Evolutionary conservation across 2,113 vertebrate genomes (phyloP), one percentile per base, ranked within the genome.

Genomic region (Carassius auratus): DNA sequence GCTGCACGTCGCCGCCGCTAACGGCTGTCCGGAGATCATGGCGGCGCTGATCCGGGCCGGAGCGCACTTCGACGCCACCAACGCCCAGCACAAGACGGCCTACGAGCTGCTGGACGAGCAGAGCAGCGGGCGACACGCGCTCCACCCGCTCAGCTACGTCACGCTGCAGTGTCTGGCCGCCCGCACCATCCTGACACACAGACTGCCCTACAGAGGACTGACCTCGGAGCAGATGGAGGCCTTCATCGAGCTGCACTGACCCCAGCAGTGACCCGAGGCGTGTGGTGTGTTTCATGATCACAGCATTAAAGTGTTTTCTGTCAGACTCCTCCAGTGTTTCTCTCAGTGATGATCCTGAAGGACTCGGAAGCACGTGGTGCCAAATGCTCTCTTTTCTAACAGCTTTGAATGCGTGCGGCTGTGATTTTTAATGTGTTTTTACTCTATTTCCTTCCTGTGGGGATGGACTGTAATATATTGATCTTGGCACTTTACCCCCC

Each of bases 131-230:
- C 95, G 95, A 89, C 96, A 96, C 78, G 93, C 94, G 75, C 92
- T 99, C 83, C 96, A 96, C 92, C 97, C 97, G 0, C 96, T 98
- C 88, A 97, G 95, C 89, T 95, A 98, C 66, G 86, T 98, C 90
- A 97, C 96, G 87, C 96, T 99, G 88, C 97, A 99, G 96, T 99
- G 97, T 95, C 96, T 99, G 92, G 97, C 97, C 0, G 97, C 97
- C 69, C 96, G 97, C 0, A 96, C 96, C 9, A 93, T 99, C 55
- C 96, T 96, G 90, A 96, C 94, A 91, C 96, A 98, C 95, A 96
- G 97, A 95, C 93, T 99, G 76, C 96, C 96, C 85, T 99, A 98
- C 93, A 97, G 97, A 91, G 97, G 97, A 17, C 95, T 97, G 76
- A 97, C 98, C 94, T 97, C 97, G 0, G 96, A 98, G 87, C 96